These are phyloP conservation scores for Sarcophaga bullata DNA, from an alignment of 1,140 invertebrate genomes.

Conservation along the genomic window DNA sequence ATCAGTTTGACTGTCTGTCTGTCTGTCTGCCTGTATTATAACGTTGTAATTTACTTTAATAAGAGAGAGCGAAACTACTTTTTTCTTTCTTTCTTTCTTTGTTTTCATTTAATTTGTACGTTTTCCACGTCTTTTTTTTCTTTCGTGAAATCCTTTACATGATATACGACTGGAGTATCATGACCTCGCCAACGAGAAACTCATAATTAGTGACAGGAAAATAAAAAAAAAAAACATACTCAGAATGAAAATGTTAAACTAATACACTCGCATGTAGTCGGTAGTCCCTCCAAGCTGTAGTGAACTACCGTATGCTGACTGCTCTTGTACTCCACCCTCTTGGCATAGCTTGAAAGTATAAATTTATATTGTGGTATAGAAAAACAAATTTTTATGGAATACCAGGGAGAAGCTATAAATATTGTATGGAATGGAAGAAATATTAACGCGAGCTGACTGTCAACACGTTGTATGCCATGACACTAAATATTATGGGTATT, in stretches of 20 bases:
- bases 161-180: constrained; percentile 5
- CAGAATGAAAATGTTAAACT: background rate
- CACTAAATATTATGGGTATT: background rate
- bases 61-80: background rate
- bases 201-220: constrained; percentile 5
- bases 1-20: too few relatives aligned
- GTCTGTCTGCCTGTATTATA: background rate
- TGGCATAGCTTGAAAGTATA: background rate
- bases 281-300: background rate
- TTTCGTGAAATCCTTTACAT: background rate
- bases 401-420: background rate
- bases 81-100: too few relatives aligned
- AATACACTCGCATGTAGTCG: too few relatives aligned
- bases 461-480: background rate
- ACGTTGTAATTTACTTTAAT: background rate
- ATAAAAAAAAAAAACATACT: background rate
- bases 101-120: too few relatives aligned
- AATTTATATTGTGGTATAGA: background rate
- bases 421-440: background rate
- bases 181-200: constrained; percentile 20
- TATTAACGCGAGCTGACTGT: constrained; percentile 14
- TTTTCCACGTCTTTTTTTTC: too few relatives aligned
- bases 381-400: background rate
- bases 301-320: too few relatives aligned
- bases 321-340: background rate